Evolutionary conservation across 2,888 invertebrate genomes (phyloP).

Genomic region (Hofmannophila pseudospretella): DNA sequence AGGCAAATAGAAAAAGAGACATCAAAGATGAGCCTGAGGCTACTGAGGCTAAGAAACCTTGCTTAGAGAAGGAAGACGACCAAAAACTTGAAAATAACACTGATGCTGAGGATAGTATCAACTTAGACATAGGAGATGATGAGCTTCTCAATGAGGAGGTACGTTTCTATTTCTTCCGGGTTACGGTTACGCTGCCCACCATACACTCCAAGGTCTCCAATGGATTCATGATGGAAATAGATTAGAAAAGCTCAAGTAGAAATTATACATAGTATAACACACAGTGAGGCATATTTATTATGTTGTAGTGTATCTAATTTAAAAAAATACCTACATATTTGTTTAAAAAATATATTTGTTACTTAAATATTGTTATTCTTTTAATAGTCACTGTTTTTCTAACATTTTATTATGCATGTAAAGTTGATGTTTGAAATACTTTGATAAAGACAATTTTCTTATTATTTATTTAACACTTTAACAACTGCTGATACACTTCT

Average conservation of each 20-base stretch:
- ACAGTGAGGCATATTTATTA: too few species aligned
- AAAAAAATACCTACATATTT: background rate
- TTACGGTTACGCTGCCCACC: slow-evolving; percentile 48
- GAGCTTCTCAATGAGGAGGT: slow-evolving; percentile 89
- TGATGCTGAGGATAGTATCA: slow-evolving; percentile 88
- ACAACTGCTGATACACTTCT: background rate
- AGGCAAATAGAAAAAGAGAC: slow-evolving; percentile 54
- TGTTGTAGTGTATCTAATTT: background rate
- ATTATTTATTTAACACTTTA: too few species aligned
- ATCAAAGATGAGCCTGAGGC: slow-evolving; percentile 54
- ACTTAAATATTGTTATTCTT: slow-evolving; percentile 30
- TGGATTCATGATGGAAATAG: slow-evolving; percentile 38
- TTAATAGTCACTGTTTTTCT: slow-evolving; percentile 33
- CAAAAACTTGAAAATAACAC: slow-evolving; percentile 74
- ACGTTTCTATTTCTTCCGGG: slow-evolving; percentile 66
- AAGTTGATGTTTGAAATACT: slow-evolving; percentile 71
- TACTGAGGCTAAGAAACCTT: slow-evolving; percentile 52
- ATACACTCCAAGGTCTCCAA: slow-evolving; percentile 35
- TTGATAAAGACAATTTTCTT: slow-evolving; percentile 78
- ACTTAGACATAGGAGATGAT: slow-evolving; percentile 88
- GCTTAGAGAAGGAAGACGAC: slow-evolving; percentile 57
- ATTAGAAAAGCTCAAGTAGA: slow-evolving; percentile 16
- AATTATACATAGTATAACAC: background rate
- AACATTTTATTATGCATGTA: slow-evolving; percentile 72
- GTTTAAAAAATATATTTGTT: slow-evolving; percentile 6